phyloP scores from a whole-genome alignment of 2,113 vertebrate species.

The Daubentonia madagascariensis region DNA sequence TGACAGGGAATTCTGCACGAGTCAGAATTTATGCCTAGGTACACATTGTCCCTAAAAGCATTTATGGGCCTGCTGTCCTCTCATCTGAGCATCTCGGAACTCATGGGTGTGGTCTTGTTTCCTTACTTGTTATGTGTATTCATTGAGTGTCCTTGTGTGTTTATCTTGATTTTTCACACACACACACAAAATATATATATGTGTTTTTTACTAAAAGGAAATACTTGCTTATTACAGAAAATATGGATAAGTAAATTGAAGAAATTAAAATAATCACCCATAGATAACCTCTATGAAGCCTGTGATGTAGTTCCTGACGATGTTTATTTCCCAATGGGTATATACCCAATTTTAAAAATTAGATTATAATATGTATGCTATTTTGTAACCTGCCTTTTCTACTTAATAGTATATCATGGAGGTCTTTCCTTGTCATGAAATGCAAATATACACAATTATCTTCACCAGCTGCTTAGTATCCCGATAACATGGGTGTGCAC shows the following conservation, averaged over 20 bases:
- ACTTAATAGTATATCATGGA: not conserved
- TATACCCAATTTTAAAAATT: not conserved
- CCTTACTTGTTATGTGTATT: not conserved
- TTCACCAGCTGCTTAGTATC: not conserved
- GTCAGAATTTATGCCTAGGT: not conserved
- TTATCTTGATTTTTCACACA: not conserved
- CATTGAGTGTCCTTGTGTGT: not conserved
- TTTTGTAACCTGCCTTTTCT: not conserved
- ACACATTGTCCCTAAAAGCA: not conserved
- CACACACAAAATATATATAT: not conserved
- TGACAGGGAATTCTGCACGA: not conserved
- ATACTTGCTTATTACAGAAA: not conserved
- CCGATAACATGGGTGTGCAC: not conserved
- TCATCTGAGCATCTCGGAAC: not conserved
- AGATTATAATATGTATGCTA: not conserved
- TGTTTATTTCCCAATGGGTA: not conserved
- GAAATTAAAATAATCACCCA: not conserved
- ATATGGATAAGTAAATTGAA: not conserved
- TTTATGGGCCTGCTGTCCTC: not conserved
- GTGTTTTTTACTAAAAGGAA: not conserved
- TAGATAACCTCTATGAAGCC: not conserved
- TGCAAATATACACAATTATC: not conserved
- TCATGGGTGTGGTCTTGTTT: not conserved
- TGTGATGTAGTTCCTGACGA: not conserved
- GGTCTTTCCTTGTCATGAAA: not conserved